Percentiles rank a stretch among this genome's conserved stretches.
Conservation (phyloP, 2,113 vertebrate genomes). For the Phylloscopus whistleri region DNA sequence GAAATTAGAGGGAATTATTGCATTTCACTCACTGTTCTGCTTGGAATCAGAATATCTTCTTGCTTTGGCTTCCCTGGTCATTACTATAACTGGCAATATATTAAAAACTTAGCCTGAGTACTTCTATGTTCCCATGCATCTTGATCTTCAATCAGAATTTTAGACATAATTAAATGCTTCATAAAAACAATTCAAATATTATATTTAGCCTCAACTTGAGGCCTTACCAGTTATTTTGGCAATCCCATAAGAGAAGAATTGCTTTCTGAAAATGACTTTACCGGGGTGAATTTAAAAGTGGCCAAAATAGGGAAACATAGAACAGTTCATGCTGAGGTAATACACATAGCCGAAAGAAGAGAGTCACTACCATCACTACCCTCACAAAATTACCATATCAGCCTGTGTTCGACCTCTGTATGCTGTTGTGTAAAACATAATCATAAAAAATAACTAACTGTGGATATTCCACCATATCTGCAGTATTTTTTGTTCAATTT, state of each 20-base stretch:
- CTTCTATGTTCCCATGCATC: neutral
- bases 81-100: neutral
- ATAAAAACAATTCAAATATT: conserved; percentile 34
- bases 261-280: conserved; percentile 8
- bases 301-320: neutral
- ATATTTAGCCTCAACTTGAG: neutral
- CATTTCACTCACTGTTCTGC: neutral
- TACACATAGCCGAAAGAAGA: neutral
- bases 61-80: neutral
- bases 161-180: conserved; percentile 36
- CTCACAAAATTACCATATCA: neutral
- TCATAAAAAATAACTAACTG: neutral
- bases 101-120: conserved; percentile 10
- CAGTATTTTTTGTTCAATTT: neutral
- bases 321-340: neutral
- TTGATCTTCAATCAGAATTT: conserved; percentile 22
- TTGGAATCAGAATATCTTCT: neutral
- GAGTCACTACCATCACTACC: neutral
- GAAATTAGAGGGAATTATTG: neutral
- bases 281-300: neutral
- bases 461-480: neutral
- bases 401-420: neutral
- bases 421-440: neutral
- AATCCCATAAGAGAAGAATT: neutral
- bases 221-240: neutral